Percentiles rank a stretch among this genome's conserved stretches.
Conservation (phyloP, 2,888 invertebrate species). For the Cerceris ruficornis region DNA sequence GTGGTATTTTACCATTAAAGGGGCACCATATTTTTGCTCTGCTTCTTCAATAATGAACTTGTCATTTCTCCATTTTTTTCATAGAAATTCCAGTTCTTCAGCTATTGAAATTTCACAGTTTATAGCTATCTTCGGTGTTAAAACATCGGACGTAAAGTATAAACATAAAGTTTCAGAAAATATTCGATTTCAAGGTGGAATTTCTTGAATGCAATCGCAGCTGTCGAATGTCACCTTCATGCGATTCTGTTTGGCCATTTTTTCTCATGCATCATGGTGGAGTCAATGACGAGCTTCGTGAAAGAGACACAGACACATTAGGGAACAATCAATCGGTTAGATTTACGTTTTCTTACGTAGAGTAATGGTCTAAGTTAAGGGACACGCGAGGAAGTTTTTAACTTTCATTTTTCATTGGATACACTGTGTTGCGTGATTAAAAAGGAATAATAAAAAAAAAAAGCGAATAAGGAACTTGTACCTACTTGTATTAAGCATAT, state of each 20-base stretch:
- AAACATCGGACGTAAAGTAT: too few species aligned
- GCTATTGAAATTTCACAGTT: too few species aligned
- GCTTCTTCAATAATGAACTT: too few species aligned
- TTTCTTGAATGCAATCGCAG: constrained; percentile 11
- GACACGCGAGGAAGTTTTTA: not conserved
- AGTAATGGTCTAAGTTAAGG: not conserved
- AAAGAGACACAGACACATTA: constrained; percentile 5
- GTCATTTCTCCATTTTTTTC: too few species aligned
- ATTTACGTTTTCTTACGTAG: not conserved
- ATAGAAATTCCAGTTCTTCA: too few species aligned
- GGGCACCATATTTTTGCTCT: too few species aligned
- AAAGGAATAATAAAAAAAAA: constrained; percentile 14
- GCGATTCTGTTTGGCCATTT: constrained; percentile 29
- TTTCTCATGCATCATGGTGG: constrained; percentile 28
- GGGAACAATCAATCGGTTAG: constrained; percentile 21
- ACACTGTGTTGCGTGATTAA: constrained; percentile 38
- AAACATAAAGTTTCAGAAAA: not conserved
- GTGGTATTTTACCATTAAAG: too few species aligned
- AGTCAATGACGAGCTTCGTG: constrained; percentile 23
- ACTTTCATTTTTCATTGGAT: constrained; percentile 15
- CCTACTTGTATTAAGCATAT: constrained; percentile 66
- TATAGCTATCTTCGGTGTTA: too few species aligned
- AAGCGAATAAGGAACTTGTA: constrained; percentile 49
- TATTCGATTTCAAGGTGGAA: not conserved
- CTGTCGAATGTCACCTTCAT: not conserved